Conservation (phyloP, 2,797 vertebrate genomes). For the Stomatorhinus walkeri region DNA sequence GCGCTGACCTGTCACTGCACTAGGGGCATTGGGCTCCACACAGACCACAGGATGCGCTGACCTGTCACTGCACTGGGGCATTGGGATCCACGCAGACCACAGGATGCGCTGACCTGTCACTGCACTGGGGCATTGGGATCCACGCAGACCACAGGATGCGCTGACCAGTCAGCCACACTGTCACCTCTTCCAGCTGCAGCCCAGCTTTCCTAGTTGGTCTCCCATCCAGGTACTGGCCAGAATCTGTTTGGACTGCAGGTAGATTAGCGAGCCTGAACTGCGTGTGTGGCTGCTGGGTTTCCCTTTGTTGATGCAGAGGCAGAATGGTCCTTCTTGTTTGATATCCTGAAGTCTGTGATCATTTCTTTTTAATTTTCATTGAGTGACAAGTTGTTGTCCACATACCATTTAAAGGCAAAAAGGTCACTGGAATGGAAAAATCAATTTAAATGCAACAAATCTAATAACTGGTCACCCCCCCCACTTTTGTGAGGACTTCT, state of each 20-base stretch:
- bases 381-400: background rate
- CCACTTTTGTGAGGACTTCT: background rate
- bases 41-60: no score
- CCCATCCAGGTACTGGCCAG: background rate
- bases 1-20: no score
- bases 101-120: no score
- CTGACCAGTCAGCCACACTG: background rate
- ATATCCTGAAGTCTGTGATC: background rate
- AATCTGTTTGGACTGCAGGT: background rate
- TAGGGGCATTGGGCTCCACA: no score
- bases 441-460: background rate
- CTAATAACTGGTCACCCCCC: background rate
- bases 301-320: background rate
- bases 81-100: no score
- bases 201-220: background rate
- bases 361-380: background rate
- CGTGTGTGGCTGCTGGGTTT: background rate
- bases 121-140: background rate
- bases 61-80: no score
- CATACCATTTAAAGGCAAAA: background rate
- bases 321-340: background rate
- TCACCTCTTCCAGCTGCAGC: background rate
- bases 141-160: background rate
- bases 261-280: no score
- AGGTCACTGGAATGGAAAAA: background rate